Conservation (phyloP, 2,113 vertebrate genomes). For the Pachyramphus minor region DNA sequence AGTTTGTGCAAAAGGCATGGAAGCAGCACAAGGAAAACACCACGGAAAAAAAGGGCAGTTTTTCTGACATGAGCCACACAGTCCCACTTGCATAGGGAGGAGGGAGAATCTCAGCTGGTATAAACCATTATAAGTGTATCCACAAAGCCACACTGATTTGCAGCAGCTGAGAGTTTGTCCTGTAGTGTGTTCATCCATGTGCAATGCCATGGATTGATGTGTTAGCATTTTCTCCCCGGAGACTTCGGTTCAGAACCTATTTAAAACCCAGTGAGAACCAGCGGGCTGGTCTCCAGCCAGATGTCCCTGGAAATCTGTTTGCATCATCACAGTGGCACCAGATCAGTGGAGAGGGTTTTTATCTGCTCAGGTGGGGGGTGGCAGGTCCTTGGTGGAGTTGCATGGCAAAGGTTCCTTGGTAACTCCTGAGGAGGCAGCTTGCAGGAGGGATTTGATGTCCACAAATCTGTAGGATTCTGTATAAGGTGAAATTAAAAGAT, state of each 20-base stretch:
- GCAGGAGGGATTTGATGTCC: background rate
- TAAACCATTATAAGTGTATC: background rate
- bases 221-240: conserved; percentile 26
- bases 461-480: background rate
- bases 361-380: background rate
- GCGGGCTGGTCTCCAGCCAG: conserved; percentile 11
- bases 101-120: conserved; percentile 31
- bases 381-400: background rate
- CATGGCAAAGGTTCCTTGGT: background rate
- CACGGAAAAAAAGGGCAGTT: background rate
- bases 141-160: background rate
- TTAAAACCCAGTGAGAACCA: conserved; percentile 43
- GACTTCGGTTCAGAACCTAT: conserved; percentile 43
- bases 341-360: background rate
- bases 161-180: conserved; percentile 38
- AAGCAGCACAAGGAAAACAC: background rate
- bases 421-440: background rate
- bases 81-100: background rate
- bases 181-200: background rate
- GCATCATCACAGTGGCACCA: background rate
- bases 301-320: conserved; percentile 27
- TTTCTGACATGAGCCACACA: background rate
- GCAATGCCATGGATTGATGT: background rate
- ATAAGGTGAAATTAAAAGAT: background rate
- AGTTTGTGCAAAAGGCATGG: background rate